Conservation (phyloP, 2,888 invertebrate species). For the Ectemnius continuus region DNA sequence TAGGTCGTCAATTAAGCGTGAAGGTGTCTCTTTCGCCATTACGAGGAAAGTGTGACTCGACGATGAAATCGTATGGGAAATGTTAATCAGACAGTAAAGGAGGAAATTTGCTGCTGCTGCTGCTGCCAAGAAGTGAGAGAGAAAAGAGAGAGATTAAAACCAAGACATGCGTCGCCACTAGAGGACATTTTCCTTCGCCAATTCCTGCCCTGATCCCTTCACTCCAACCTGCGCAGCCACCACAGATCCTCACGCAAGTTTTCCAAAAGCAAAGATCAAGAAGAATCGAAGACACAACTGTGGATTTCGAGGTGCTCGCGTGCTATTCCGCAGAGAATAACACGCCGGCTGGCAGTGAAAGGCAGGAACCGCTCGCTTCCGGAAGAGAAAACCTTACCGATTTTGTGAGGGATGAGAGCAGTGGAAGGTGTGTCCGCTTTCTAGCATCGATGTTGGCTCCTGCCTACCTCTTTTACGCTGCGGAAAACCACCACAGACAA, state of each 20-base stretch:
- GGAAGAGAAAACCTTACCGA: slow-evolving; percentile 46
- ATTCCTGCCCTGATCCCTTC: slow-evolving; percentile 34
- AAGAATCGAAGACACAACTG: background rate
- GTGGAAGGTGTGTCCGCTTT: slow-evolving; percentile 11
- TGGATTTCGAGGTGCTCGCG: background rate
- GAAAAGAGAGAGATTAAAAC: slow-evolving; percentile 18
- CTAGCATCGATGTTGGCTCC: slow-evolving; percentile 33
- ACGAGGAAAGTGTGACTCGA: no score
- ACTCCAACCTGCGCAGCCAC: no score
- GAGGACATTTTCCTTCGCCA: slow-evolving; percentile 30
- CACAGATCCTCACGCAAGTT: no score
- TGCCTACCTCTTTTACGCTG: slow-evolving; percentile 29
- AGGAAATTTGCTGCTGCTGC: background rate
- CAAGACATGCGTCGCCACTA: slow-evolving; percentile 54
- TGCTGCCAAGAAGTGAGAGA: slow-evolving; percentile 6
- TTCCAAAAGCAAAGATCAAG: background rate
- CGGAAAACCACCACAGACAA: slow-evolving; percentile 12
- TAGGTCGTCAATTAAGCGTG: slow-evolving; percentile 10
- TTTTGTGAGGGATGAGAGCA: slow-evolving; percentile 28
- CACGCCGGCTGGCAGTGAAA: background rate
- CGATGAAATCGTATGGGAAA: no score
- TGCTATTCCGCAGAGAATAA: background rate
- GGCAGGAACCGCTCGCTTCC: slow-evolving; percentile 32
- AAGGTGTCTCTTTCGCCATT: background rate
- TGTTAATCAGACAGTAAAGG: no score